A percentile compares a stretch with the other conserved stretches of the same genome.
These are phyloP conservation scores for Calephelis virginiensis DNA, from an alignment of 1,140 invertebrate genomes.

Conservation along the genomic window DNA sequence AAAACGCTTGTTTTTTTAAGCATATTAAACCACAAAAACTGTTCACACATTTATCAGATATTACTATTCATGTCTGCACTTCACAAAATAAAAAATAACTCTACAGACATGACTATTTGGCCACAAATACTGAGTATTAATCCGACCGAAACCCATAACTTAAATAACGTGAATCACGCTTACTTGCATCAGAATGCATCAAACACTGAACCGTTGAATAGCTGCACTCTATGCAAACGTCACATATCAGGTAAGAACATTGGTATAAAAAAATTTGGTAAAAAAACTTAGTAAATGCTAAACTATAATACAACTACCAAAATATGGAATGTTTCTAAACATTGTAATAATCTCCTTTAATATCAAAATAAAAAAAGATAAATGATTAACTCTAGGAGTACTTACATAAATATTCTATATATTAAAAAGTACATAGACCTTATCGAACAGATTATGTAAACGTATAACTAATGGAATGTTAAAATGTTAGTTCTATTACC, in stretches of 20 bases:
- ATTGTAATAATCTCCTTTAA: constrained; percentile 51
- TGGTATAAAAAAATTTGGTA: constrained; percentile 76
- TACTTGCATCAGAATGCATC: neutral
- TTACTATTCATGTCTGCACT: constrained; percentile 18
- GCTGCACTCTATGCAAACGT: constrained; percentile 31
- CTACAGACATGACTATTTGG: constrained; percentile 43
- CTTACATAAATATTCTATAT: constrained; percentile 36
- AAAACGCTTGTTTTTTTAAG: too few species aligned
- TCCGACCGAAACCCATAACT: constrained; percentile 37
- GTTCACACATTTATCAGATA: neutral
- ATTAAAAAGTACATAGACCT: constrained; percentile 39
- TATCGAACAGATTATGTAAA: constrained; percentile 55
- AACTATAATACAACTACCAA: constrained; percentile 62
- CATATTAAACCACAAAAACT: neutral
- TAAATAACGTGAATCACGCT: constrained; percentile 26
- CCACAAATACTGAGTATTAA: constrained; percentile 58
- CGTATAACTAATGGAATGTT: constrained; percentile 69
- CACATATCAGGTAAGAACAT: constrained; percentile 61
- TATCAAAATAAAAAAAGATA: constrained; percentile 28
- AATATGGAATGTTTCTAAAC: constrained; percentile 51
- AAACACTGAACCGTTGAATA: constrained; percentile 9
- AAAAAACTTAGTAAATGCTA: constrained; percentile 56
- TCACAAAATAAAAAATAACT: constrained; percentile 15
- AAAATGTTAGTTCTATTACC: constrained; percentile 67
- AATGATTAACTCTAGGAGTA: constrained; percentile 40